Evolutionary conservation across 2,797 vertebrate genomes (phyloP), one percentile per base, ranked within the genome.

Genomic region (Thunnus albacares): DNA sequence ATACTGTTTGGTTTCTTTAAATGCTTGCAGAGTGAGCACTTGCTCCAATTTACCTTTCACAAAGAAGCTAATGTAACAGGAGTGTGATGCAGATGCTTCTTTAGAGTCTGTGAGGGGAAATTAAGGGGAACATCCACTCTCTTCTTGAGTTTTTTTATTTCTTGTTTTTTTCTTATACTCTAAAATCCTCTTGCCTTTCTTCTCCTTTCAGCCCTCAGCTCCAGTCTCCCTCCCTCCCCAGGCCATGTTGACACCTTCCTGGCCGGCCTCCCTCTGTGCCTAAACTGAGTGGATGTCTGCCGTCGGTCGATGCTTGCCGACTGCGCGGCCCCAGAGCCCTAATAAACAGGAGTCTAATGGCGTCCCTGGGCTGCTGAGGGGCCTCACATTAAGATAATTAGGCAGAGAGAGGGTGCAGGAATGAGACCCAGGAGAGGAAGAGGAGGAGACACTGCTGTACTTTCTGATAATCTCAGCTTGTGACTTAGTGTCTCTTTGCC

Each of bases 261-360:
- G 43, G 45, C 84, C 20, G 2, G 53, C 51, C 38, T 83, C 79
- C 69, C 71, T 81, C 62, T 80, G 77, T 47, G 77, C 30, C 56
- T 75, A 43, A 76, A 62, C 45, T 71, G 69, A 86, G 78, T 53
- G 49, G 38, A 70, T 81, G 78, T 79, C 72, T 79, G 73, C 73
- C 33, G 53, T 53, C 52, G 80, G 77, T 89, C 72, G 22, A 83
- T 74, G 76, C 69, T 82, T 43, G 65, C 77, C 3, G 45, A 73
- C 82, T 88, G 72, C 30, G 56, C 9, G 28, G 71, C 71, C 77
- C 83, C 74, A 65, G 67, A 91, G 87, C 71, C 73, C 79, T 73
- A 84, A 91, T 89, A 90, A 90, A 90, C 87, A 83, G 75, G 47
- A 85, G 68, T 79, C 81, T 92, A 92, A 93, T 89, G 82, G 89